Conservation (phyloP, 2,888 invertebrate genomes). For the Microctonus hyperodae region DNA sequence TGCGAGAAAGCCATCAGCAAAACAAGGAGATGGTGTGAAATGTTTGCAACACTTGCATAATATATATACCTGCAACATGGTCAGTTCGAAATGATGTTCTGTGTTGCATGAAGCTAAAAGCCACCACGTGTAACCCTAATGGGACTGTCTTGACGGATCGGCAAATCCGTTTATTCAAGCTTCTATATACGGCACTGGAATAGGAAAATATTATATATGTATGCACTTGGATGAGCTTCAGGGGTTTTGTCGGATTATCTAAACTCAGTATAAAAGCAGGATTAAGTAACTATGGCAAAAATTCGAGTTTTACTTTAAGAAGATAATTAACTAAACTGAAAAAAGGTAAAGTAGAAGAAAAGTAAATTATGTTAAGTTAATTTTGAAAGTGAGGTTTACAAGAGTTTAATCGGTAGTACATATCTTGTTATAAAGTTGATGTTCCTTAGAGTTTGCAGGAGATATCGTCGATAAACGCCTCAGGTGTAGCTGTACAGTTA, state of each 20-base stretch:
- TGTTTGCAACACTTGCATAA: conserved; percentile 4
- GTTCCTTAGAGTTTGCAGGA: conserved; percentile 9
- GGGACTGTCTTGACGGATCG: conserved; percentile 45
- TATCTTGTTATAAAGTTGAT: conserved; percentile 16
- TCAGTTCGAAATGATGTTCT: neutral
- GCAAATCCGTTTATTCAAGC: conserved; percentile 29
- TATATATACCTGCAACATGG: neutral
- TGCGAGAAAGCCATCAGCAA: neutral
- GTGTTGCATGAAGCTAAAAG: conserved; percentile 46
- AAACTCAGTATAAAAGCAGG: neutral
- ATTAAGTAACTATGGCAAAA: neutral
- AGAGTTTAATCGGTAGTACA: conserved; percentile 1
- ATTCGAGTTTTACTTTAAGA: neutral
- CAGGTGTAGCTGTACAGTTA: conserved; percentile 24
- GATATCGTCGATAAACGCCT: conserved; percentile 28
- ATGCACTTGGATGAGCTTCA: neutral
- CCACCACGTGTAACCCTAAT: conserved; percentile 55
- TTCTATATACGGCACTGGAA: neutral
- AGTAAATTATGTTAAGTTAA: neutral
- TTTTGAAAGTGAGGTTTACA: conserved; percentile 1
- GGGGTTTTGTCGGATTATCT: conserved; percentile 3
- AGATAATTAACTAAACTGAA: neutral
- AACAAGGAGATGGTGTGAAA: conserved; percentile 2
- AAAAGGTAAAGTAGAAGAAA: neutral
- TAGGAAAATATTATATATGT: neutral